phyloP scores from a whole-genome alignment of 2,113 vertebrate genomes.

The Chrysochloris asiatica region DNA sequence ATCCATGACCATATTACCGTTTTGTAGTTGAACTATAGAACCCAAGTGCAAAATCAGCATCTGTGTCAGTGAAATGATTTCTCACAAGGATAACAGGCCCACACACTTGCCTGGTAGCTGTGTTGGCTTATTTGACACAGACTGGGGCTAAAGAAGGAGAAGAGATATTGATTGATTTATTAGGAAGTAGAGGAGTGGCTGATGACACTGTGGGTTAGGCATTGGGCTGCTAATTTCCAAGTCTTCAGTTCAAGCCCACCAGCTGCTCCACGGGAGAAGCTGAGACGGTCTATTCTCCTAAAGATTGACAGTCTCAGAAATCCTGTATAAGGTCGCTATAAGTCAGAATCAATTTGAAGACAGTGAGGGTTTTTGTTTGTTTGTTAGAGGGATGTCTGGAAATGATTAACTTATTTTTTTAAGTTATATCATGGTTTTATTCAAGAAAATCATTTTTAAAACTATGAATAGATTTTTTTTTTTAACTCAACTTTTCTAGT shows the following conservation, averaged over 20 bases:
- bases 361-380: no score
- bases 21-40: neutral
- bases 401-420: neutral
- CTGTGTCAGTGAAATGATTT: neutral
- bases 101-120: neutral
- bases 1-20: no score
- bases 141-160: neutral
- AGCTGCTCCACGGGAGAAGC: no score
- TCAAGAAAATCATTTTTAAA: neutral
- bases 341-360: no score
- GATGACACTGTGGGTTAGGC: neutral
- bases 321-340: no score
- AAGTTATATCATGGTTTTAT: neutral
- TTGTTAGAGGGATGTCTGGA: no score
- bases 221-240: no score
- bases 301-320: no score
- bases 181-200: neutral
- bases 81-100: neutral
- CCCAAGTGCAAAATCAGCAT: neutral
- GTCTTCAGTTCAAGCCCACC: no score
- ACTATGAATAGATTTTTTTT: neutral
- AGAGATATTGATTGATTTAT: neutral
- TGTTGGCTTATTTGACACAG: neutral
- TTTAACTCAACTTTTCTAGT: neutral
- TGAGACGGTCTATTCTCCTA: no score